A percentile compares a stretch with the other conserved stretches of the same genome.
Evolutionary conservation across 2,113 vertebrate genomes (phyloP).

Genomic region (Australoheros scitulus): DNA sequence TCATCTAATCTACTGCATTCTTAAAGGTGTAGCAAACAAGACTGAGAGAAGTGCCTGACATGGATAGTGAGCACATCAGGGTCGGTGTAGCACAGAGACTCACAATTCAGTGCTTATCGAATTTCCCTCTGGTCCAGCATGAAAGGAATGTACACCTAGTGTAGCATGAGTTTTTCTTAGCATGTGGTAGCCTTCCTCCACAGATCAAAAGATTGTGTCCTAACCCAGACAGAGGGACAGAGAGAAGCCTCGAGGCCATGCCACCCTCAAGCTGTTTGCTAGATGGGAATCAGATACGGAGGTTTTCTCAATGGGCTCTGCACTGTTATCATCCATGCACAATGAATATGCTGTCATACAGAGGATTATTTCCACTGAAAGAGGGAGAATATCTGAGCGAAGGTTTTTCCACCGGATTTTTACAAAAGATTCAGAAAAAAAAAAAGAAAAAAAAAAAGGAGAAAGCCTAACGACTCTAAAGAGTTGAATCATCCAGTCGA

Average conservation of each 20-base stretch:
- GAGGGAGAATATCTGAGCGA: conserved; percentile 43
- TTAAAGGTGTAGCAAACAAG: conserved; percentile 57
- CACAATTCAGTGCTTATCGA: conserved; percentile 58
- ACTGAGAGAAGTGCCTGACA: conserved; percentile 44
- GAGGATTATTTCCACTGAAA: conserved; percentile 54
- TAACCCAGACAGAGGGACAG: conserved; percentile 55
- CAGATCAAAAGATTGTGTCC: conserved; percentile 71
- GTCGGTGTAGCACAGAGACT: conserved; percentile 40
- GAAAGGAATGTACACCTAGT: conserved; percentile 54
- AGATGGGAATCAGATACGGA: conserved; percentile 39
- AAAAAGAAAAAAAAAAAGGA: neutral
- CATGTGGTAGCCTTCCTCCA: conserved; percentile 57
- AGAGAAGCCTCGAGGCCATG: conserved; percentile 65
- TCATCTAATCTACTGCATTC: conserved; percentile 41
- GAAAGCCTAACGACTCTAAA: conserved; percentile 62
- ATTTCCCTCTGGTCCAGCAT: conserved; percentile 59
- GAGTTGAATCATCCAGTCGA: conserved; percentile 71
- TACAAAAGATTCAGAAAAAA: conserved; percentile 43
- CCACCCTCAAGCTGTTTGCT: conserved; percentile 66
- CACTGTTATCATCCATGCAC: conserved; percentile 29
- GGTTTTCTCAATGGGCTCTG: conserved; percentile 53
- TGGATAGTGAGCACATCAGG: conserved; percentile 52
- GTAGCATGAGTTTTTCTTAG: conserved; percentile 55
- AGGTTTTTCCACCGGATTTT: conserved; percentile 53
- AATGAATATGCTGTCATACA: conserved; percentile 53